Conservation (phyloP, 2,113 vertebrate genomes). For the Rhineura floridana region DNA sequence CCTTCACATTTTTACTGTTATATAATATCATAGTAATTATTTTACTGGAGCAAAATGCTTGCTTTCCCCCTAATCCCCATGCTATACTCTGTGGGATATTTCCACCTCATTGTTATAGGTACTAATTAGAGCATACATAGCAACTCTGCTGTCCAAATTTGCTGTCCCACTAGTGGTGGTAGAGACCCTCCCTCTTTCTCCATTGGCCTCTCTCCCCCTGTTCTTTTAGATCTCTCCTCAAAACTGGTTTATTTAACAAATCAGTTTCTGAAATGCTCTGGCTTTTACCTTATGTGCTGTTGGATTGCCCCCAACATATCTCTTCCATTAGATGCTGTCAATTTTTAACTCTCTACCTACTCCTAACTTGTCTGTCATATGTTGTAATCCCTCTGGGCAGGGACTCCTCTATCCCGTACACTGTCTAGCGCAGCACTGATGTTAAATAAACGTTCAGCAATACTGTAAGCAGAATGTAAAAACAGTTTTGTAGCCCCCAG, state of each 20-base stretch:
- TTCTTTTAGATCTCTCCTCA: neutral
- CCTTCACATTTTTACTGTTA: neutral
- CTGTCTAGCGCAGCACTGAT: neutral
- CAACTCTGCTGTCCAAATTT: too few relatives aligned
- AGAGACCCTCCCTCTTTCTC: neutral
- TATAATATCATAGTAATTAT: neutral
- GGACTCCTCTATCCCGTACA: neutral
- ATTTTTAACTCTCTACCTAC: neutral
- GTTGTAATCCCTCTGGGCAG: neutral
- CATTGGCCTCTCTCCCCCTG: neutral
- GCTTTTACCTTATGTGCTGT: neutral
- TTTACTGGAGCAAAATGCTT: neutral
- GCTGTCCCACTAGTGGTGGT: neutral
- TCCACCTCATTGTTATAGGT: neutral
- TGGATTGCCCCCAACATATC: neutral
- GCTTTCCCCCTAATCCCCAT: neutral
- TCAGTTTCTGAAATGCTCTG: neutral
- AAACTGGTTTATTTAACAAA: neutral
- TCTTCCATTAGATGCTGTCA: neutral
- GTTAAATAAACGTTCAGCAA: neutral
- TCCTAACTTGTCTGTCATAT: neutral
- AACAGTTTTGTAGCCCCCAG: neutral
- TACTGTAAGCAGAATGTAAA: neutral
- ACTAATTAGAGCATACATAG: neutral
- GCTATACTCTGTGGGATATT: neutral